Percentiles rank a stretch among this genome's conserved stretches.
These are phyloP conservation scores for Vireo griseus DNA, from an alignment of 2,797 vertebrate species.

Conservation along the genomic window DNA sequence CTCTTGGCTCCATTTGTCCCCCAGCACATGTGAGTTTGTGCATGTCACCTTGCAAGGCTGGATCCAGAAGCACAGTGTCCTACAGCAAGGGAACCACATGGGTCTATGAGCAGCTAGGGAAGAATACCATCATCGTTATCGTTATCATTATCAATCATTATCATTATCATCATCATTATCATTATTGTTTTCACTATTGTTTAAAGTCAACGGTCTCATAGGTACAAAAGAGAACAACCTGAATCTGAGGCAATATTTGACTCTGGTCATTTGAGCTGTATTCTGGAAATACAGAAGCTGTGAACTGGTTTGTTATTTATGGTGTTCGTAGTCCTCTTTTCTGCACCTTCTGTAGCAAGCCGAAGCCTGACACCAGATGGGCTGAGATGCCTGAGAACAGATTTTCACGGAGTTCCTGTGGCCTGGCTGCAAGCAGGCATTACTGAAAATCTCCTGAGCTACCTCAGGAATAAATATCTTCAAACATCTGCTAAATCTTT, in stretches of 20 bases:
- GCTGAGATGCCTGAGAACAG: background rate
- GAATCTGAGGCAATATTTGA: background rate
- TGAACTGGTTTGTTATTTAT: background rate
- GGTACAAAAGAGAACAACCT: background rate
- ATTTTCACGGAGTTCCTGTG: background rate
- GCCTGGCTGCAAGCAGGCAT: background rate
- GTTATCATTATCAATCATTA: background rate
- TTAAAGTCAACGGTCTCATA: background rate
- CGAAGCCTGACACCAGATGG: background rate
- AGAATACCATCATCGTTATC: background rate
- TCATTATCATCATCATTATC: too few species aligned
- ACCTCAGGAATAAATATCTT: background rate
- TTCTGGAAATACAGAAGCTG: background rate
- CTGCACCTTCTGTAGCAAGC: background rate
- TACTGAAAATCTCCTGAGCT: background rate
- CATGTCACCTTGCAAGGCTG: background rate
- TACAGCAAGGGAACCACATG: fast-evolving
- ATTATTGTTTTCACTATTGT: background rate
- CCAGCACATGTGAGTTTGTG: background rate
- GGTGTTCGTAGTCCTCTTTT: background rate
- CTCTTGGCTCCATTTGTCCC: background rate
- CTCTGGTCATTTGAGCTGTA: fast-evolving
- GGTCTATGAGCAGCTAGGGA: background rate
- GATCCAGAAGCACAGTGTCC: background rate
- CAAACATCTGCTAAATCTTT: background rate